phyloP scores from a whole-genome alignment of 2,113 vertebrate genomes.

The Todiramphus chloris region DNA sequence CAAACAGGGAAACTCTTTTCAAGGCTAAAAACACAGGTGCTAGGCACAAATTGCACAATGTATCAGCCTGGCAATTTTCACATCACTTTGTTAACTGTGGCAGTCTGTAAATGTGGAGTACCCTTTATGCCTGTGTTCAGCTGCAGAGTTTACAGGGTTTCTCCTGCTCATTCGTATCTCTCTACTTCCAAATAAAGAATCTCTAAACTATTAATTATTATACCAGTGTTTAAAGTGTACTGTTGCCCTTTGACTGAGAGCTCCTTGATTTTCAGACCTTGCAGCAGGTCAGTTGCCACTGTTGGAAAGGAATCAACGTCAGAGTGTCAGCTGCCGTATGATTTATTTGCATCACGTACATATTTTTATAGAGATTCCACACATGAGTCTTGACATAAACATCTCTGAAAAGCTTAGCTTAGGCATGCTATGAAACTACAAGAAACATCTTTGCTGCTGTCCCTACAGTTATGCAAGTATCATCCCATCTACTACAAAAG shows the following conservation, averaged over 20 bases:
- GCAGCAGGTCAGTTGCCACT: background rate
- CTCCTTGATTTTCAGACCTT: background rate
- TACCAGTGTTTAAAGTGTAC: background rate
- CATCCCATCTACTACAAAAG: background rate
- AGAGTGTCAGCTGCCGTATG: rapidly evolving
- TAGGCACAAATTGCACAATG: constrained; percentile 59
- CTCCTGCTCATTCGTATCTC: background rate
- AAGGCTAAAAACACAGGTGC: constrained; percentile 62
- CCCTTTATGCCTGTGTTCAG: constrained; percentile 21
- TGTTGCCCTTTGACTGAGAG: background rate
- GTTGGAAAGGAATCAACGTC: background rate
- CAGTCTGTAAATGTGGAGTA: background rate
- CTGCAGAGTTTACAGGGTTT: background rate
- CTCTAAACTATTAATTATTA: constrained; percentile 21
- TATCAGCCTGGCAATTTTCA: constrained; percentile 46
- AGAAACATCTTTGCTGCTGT: background rate
- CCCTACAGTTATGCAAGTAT: background rate
- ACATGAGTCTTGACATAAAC: background rate
- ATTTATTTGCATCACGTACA: background rate
- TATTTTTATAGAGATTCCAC: background rate
- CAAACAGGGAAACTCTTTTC: constrained; percentile 60
- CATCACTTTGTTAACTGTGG: constrained; percentile 49
- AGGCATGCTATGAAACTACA: background rate
- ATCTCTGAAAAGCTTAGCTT: background rate
- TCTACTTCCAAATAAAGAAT: background rate